phyloP scores from a whole-genome alignment of 1,140 invertebrate genomes.

The Orussus abietinus region DNA sequence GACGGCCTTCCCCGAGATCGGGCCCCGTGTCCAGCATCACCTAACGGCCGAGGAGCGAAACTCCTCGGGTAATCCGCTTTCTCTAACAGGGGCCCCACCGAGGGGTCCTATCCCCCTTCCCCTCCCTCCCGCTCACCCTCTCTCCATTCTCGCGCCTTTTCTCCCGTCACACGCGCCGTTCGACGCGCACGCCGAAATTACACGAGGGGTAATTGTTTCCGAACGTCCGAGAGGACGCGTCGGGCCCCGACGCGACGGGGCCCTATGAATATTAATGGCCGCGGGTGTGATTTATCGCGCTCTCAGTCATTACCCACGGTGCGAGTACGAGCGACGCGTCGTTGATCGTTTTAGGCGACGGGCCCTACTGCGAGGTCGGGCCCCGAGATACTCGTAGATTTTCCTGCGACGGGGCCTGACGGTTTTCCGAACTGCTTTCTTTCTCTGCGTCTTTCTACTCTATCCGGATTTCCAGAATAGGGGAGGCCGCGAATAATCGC shows the following conservation, averaged over 20 bases:
- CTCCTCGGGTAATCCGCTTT: slow-evolving; percentile 38
- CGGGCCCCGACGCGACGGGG: too few relatives aligned
- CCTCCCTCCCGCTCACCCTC: too few relatives aligned
- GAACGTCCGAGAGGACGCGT: slow-evolving; percentile 23
- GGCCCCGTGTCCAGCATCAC: slow-evolving; percentile 44
- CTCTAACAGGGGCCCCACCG: slow-evolving; percentile 21
- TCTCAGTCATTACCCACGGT: slow-evolving; percentile 26
- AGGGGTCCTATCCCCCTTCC: too few relatives aligned
- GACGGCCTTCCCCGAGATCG: slow-evolving; percentile 48
- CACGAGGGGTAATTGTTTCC: slow-evolving; percentile 27
- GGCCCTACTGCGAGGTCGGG: slow-evolving; percentile 24
- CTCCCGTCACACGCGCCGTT: too few relatives aligned
- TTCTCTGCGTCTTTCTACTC: too few relatives aligned
- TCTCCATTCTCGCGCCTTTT: too few relatives aligned
- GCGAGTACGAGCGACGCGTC: slow-evolving; percentile 22
- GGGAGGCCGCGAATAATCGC: too few relatives aligned
- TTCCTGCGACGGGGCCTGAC: too few relatives aligned
- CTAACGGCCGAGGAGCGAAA: slow-evolving; percentile 44
- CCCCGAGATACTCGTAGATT: too few relatives aligned
- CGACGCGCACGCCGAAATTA: too few relatives aligned
- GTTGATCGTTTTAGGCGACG: slow-evolving; percentile 15
- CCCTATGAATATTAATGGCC: slow-evolving; percentile 33
- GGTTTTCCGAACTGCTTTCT: too few relatives aligned
- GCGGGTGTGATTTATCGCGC: slow-evolving; percentile 28
- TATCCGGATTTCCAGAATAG: too few relatives aligned